Evolutionary conservation across 2,113 vertebrate species (phyloP).

Genomic region (Cyprinodon variegatus): DNA sequence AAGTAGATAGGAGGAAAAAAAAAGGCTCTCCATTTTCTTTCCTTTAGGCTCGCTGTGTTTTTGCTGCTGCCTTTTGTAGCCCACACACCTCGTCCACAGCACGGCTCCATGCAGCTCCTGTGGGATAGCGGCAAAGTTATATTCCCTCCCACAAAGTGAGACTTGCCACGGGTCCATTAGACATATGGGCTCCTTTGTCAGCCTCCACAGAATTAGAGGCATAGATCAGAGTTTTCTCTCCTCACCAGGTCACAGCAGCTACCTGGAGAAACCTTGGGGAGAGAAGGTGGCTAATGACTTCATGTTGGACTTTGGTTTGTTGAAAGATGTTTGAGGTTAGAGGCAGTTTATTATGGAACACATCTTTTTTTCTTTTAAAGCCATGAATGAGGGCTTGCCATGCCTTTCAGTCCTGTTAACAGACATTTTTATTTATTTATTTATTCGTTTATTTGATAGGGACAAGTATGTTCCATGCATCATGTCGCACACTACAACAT

Average conservation of each 20-base stretch:
- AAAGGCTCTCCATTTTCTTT: constrained; percentile 12
- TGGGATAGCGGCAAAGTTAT: constrained; percentile 46
- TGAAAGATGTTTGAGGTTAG: too few relatives aligned
- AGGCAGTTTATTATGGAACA: not conserved
- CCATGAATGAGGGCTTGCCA: too few relatives aligned
- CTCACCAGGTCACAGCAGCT: constrained; percentile 31
- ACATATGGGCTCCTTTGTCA: constrained; percentile 54
- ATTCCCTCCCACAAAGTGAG: constrained; percentile 60
- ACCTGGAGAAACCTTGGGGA: constrained; percentile 43
- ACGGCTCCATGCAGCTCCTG: constrained; percentile 47
- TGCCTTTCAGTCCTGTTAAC: too few relatives aligned
- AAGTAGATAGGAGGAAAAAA: not conserved
- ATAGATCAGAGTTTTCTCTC: constrained; percentile 62
- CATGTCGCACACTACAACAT: too few relatives aligned
- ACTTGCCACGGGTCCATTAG: constrained; percentile 56
- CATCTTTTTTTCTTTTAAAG: not conserved
- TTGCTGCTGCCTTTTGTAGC: constrained; percentile 54
- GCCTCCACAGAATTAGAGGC: constrained; percentile 43
- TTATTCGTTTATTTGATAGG: too few relatives aligned
- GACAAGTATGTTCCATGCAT: too few relatives aligned
- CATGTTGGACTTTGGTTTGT: constrained; percentile 37
- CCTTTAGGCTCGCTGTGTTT: constrained; percentile 27
- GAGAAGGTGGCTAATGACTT: constrained; percentile 53
- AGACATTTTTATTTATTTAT: too few relatives aligned
- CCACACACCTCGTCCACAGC: constrained; percentile 67